Evolutionary conservation across 2,113 vertebrate genomes (phyloP).

Genomic region (Vulpes ferrilata): DNA sequence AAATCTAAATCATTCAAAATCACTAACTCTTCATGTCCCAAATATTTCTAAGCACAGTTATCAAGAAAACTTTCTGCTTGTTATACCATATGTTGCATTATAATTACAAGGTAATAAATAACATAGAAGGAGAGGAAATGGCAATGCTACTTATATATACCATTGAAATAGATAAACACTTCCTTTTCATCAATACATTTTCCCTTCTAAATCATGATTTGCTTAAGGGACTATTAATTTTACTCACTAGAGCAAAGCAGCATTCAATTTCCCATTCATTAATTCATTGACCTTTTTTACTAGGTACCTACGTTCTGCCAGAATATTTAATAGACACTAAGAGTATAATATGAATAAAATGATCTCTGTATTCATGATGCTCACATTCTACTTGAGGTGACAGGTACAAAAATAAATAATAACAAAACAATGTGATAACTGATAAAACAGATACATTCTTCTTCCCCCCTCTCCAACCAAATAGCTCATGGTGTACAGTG

Average conservation of each 20-base stretch:
- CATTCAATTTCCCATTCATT: neutral
- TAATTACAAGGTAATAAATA: neutral
- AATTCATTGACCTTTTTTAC: slow-evolving; percentile 3
- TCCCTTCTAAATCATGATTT: neutral
- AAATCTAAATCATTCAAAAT: neutral
- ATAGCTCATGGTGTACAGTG: neutral
- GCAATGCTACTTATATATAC: neutral
- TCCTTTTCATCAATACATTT: slow-evolving; percentile 14
- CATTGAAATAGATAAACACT: neutral
- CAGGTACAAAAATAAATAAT: neutral
- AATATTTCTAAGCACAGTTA: slow-evolving; percentile 13
- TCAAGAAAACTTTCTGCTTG: neutral
- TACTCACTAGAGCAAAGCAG: neutral
- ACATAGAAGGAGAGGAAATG: neutral
- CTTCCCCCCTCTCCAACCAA: neutral
- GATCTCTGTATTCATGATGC: neutral
- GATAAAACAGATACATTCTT: neutral
- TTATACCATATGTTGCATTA: neutral
- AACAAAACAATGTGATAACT: neutral
- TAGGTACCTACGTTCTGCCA: neutral
- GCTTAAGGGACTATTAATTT: slow-evolving; percentile 46
- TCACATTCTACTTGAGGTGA: slow-evolving; percentile 5
- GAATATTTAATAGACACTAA: neutral
- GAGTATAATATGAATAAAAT: neutral
- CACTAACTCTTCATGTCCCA: neutral